Evolutionary conservation across 2,888 invertebrate species (phyloP).

Genomic region (Tenodera sinensis): DNA sequence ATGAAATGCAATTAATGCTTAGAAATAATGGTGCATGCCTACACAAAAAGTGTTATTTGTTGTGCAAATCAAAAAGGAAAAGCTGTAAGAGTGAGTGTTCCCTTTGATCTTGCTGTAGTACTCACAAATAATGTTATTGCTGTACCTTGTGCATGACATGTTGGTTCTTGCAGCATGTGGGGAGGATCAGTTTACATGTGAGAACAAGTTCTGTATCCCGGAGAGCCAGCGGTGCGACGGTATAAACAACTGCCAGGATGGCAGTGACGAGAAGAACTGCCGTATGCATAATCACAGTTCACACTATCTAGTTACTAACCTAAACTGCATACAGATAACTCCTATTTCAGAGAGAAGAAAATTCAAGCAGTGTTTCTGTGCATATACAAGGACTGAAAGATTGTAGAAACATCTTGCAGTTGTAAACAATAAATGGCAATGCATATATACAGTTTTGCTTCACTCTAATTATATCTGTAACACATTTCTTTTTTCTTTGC

Average conservation of each 20-base stretch:
- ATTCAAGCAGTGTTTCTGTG: not conserved
- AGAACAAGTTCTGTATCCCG: slow-evolving; percentile 56
- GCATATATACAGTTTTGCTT: too few relatives aligned
- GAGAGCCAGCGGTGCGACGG: slow-evolving; percentile 55
- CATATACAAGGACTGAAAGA: not conserved
- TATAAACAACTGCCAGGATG: slow-evolving; percentile 56
- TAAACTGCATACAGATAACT: not conserved
- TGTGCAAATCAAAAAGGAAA: not conserved
- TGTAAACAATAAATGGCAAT: too few relatives aligned
- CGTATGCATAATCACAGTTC: slow-evolving; percentile 34
- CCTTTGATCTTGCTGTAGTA: not conserved
- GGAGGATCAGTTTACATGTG: slow-evolving; percentile 69
- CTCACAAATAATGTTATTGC: not conserved
- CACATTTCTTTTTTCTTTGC: too few relatives aligned
- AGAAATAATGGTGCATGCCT: not conserved
- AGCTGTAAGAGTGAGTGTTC: not conserved
- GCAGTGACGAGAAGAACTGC: slow-evolving; percentile 52
- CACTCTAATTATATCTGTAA: too few relatives aligned
- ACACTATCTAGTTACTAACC: not conserved
- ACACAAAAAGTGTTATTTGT: not conserved
- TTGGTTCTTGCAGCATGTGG: slow-evolving; percentile 55
- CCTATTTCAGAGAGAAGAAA: not conserved
- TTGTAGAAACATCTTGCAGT: too few relatives aligned
- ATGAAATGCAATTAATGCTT: not conserved
- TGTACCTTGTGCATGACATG: not conserved